These are phyloP conservation scores for Lysandra coridon DNA, from an alignment of 2,888 invertebrate genomes.

Conservation along the genomic window DNA sequence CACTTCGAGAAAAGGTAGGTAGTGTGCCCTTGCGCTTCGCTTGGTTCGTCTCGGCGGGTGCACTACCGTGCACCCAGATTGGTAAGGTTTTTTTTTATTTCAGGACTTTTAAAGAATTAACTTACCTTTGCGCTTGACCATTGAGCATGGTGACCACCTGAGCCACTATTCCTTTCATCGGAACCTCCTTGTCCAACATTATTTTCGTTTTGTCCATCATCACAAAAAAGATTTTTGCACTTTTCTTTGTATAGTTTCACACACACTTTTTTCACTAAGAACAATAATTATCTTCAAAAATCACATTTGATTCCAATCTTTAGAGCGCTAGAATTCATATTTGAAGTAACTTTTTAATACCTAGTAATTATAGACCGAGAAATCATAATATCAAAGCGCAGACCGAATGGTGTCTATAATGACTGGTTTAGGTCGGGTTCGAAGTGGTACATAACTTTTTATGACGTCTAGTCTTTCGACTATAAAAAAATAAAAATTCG, in stretches of 20 bases:
- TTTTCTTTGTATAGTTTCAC: slow-evolving; percentile 35
- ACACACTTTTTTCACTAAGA: slow-evolving; percentile 23
- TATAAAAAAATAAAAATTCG: slow-evolving; percentile 16
- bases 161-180: slow-evolving; percentile 74
- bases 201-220: slow-evolving; percentile 66
- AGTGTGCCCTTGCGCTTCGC: too few species aligned
- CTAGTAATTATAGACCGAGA: background rate
- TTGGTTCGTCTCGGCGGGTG: too few species aligned
- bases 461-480: slow-evolving; percentile 11
- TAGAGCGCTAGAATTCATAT: background rate
- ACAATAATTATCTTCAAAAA: background rate
- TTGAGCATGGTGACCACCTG: slow-evolving; percentile 78
- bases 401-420: background rate
- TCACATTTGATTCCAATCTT: background rate
- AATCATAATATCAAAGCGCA: slow-evolving; percentile 16
- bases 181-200: slow-evolving; percentile 70
- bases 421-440: background rate
- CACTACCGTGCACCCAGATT: too few species aligned
- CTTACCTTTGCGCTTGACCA: slow-evolving; percentile 73
- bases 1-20: too few species aligned
- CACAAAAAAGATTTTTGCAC: slow-evolving; percentile 49
- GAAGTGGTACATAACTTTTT: background rate
- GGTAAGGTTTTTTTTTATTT: too few species aligned
- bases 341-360: background rate
- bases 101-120: background rate